These are phyloP conservation scores for Tupaia chinensis DNA, from an alignment of 2,113 vertebrate genomes.

Conservation along the genomic window DNA sequence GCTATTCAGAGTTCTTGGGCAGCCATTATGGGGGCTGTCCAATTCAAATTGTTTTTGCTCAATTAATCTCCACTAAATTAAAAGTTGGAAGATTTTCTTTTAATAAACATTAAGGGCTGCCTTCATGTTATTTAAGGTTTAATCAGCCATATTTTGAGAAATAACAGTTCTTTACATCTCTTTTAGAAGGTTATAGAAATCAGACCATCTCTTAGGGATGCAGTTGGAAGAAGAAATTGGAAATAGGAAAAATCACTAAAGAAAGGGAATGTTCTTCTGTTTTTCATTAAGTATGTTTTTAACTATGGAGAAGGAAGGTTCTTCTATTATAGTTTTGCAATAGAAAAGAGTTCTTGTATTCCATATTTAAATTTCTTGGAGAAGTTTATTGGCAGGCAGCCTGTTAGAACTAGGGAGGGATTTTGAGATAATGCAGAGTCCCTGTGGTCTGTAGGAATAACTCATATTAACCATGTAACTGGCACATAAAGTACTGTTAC, in stretches of 20 bases:
- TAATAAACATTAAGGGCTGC: no score
- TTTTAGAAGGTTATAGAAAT: background rate
- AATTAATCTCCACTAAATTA: no score
- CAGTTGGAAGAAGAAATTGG: background rate
- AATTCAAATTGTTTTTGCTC: no score
- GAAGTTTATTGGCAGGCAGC: background rate
- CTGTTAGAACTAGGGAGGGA: background rate
- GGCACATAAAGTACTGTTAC: background rate
- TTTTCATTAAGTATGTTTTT: background rate
- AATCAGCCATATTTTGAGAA: background rate
- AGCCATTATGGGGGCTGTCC: no score
- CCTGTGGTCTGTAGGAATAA: background rate
- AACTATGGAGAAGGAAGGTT: background rate
- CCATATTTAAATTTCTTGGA: background rate
- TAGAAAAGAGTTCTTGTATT: background rate
- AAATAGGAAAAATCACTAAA: background rate
- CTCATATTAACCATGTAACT: background rate
- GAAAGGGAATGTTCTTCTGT: background rate
- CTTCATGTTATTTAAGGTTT: background rate
- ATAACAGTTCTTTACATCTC: background rate
- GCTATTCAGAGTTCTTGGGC: no score
- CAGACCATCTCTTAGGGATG: background rate
- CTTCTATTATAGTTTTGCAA: background rate
- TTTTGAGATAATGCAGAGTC: background rate
- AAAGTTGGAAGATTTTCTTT: no score